Percentiles rank a stretch among this genome's conserved stretches.
These are phyloP conservation scores for Echeneis naucrates DNA, from an alignment of 2,797 vertebrate genomes.

Conservation along the genomic window DNA sequence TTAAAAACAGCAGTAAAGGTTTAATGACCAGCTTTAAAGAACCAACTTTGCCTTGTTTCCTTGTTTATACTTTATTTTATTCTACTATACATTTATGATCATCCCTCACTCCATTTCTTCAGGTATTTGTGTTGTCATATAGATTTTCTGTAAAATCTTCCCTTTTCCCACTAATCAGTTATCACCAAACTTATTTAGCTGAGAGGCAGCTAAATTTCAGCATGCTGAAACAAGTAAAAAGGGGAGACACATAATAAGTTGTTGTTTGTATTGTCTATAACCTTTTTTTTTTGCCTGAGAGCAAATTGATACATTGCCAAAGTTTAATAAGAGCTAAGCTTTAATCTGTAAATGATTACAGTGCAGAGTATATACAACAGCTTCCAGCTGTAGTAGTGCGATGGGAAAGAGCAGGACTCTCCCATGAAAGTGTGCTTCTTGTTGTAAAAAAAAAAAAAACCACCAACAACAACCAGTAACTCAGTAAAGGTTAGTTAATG, in stretches of 20 bases:
- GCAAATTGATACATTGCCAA: constrained; percentile 51
- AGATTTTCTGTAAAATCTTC: not conserved
- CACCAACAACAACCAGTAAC: no score
- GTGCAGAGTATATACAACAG: constrained; percentile 41
- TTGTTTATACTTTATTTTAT: not conserved
- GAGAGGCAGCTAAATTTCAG: not conserved
- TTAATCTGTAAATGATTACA: constrained; percentile 70
- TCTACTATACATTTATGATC: not conserved
- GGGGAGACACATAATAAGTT: constrained; percentile 36
- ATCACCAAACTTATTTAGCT: not conserved
- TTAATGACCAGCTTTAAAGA: no score
- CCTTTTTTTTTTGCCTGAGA: constrained; percentile 21
- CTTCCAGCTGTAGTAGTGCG: constrained; percentile 50
- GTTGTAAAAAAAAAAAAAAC: constrained; percentile 29
- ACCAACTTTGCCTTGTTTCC: not conserved
- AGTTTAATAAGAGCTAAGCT: constrained; percentile 65
- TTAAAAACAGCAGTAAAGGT: not conserved
- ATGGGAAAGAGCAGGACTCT: constrained; percentile 45
- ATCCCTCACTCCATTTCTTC: not conserved
- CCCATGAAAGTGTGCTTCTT: constrained; percentile 51
- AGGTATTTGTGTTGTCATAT: not conserved
- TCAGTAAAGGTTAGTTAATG: constrained; percentile 20
- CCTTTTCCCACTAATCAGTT: not conserved
- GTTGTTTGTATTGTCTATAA: constrained; percentile 44
- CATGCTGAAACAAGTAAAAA: constrained; percentile 37